Conservation (phyloP, 2,113 vertebrate species). For the Eira barbara region DNA sequence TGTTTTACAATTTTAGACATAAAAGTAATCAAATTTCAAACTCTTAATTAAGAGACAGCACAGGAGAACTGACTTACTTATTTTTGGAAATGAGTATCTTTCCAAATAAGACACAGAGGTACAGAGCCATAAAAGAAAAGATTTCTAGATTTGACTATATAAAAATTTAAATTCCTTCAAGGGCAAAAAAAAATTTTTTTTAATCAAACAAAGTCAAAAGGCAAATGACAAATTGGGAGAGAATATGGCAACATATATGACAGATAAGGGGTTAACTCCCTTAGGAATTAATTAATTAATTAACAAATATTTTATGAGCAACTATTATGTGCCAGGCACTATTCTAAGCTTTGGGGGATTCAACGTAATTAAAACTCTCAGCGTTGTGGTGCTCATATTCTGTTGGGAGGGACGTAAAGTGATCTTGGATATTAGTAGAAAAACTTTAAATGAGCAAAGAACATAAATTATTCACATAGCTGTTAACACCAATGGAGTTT, state of each 20-base stretch:
- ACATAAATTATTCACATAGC: not conserved
- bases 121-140: not conserved
- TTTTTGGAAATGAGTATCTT: not conserved
- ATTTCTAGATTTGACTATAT: not conserved
- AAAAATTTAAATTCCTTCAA: not conserved
- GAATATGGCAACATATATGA: not conserved
- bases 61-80: not conserved
- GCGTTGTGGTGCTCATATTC: not conserved
- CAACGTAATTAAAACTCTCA: conserved; percentile 7
- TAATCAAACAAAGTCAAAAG: not conserved
- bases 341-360: not conserved
- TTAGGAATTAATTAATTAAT: conserved; percentile 23
- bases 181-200: not conserved
- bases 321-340: not conserved
- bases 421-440: not conserved
- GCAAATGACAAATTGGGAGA: not conserved
- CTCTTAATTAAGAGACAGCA: not conserved
- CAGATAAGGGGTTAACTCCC: not conserved
- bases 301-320: conserved; percentile 26
- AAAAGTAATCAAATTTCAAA: conserved; percentile 1
- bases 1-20: conserved; percentile 1
- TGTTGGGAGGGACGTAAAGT: not conserved
- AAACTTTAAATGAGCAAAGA: not conserved
- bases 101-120: not conserved
- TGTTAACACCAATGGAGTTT: not conserved